Conservation (phyloP, 2,113 vertebrate species). For the Rhizomys pruinosus region DNA sequence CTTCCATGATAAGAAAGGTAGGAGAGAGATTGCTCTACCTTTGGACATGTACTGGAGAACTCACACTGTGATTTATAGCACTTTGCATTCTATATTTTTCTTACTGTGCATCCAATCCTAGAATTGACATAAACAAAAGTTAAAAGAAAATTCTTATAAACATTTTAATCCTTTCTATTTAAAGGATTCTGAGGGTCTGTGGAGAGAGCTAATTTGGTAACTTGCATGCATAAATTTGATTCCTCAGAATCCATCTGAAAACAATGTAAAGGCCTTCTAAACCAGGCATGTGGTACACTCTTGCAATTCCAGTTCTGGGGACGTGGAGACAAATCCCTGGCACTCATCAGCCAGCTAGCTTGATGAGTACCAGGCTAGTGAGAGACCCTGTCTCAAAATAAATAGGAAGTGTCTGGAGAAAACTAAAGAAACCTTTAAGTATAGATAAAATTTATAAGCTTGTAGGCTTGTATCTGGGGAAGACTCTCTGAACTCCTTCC, state of each 20-base stretch:
- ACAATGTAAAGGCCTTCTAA: too few species aligned
- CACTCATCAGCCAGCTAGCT: too few species aligned
- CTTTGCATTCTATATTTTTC: neutral
- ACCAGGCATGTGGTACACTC: neutral
- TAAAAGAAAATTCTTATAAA: constrained; percentile 3
- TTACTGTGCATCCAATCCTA: neutral
- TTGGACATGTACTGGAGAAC: neutral
- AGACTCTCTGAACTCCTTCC: too few species aligned
- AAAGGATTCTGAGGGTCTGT: neutral
- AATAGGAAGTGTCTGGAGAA: too few species aligned
- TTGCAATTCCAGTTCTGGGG: too few species aligned
- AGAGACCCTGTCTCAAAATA: too few species aligned
- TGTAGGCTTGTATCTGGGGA: too few species aligned
- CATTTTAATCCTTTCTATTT: neutral
- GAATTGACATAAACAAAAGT: neutral
- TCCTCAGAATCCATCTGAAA: neutral
- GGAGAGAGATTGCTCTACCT: neutral
- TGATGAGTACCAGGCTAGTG: too few species aligned
- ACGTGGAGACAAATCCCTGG: too few species aligned
- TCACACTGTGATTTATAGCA: neutral
- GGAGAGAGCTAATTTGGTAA: neutral
- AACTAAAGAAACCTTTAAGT: too few species aligned
- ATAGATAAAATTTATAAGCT: too few species aligned
- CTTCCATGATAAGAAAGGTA: neutral
- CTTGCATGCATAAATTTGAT: neutral